Base-by-base conservation (phyloP, 1,140 invertebrate species). In the Tetramorium alpestre region DNA sequence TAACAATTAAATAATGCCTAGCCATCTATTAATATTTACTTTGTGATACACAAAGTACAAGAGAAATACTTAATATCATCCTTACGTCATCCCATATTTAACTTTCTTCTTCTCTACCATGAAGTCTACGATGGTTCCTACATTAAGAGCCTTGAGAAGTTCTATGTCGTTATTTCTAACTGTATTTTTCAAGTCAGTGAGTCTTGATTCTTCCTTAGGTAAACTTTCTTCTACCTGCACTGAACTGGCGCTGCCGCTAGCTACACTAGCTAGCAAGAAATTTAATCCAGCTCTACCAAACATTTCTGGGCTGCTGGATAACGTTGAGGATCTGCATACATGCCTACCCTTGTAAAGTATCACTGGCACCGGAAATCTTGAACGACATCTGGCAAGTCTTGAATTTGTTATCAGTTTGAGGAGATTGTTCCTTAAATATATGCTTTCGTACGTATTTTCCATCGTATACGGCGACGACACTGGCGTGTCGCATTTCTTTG, bases 31-130 rank as follows among this genome's bases (percentile, higher is more conserved):
- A 22, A 22, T 10, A 76, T 70, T 72, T 51, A 5, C 3, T 82
- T 33, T 72, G 67, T 82, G 54, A 16, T 16, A 82, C 44, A 49
- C 62, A 91, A 69, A 77, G 77, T 90, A 90, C 38, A 60, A 51
- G 62, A 72, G 69, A 91, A 38, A 81, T 44, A 67, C 25, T 58
- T 56, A 56, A 58, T 69, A 49, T 78, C 10, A 88, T 84, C 95
- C 97, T 97, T 96, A 98, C 98, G 97, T 97, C 93, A 98, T 94
- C 76, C 97, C 97, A 96, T 97, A 98, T 94, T 98, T 98, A 16
- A 98, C 97, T 96, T 98, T 98, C 89, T 98, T 98, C 93, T 98
- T 98, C 94, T 98, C 98, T 3, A 98, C 97, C 98, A 98, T 98
- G 54, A 98, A 96, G 94, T 98, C 98, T 87, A 98, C 97, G 85